Base-by-base conservation (phyloP, 2,797 vertebrate genomes). In the Mus spretus region DNA sequence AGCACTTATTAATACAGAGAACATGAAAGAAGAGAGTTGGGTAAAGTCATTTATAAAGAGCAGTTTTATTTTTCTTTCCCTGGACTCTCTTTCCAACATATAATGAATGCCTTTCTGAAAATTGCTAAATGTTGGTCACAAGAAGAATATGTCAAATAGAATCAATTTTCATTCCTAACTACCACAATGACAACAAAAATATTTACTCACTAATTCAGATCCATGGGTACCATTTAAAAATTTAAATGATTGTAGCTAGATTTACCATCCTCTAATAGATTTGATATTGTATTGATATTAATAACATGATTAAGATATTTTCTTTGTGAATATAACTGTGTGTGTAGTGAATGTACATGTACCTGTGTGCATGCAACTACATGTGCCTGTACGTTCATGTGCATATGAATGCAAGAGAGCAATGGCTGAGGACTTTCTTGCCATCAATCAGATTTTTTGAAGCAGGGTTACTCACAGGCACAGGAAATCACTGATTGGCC, bases 31-130 rank as follows among this genome's bases (percentile, higher is more conserved):
- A 70, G 31, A 44, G n/a, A 44, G 40, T 9, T 24, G 75, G 22
- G 89, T 31, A 7, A 78, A 82, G 44, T 1, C 74, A 86, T 95
- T 95, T 86, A 28, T 34, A 50, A 78, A 91, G 37, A 53, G 31
- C 65, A 4, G 2, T 65, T 26, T 89, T 79, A 4, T 6, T 22
- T 44, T 70, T 67, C 6, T 14, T 7, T 5, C 12, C 6, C 8
- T 59, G 50, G 0, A 2, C 59, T 90, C 78, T 26, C 7, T 81
- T 95, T 93, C 65, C 31, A 63, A 6, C 86, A 47, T 40, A 11
- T 89, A 89, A 26, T 67, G 34, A 77, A 1, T n/a, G 14, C 26
- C 47, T 83, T 84, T 90, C 74, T 93, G 13, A 44, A 70, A 88
- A 92, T 63, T 61, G 5, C 19, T 63, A 82, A 91, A 17, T 80